Evolutionary conservation across 1,140 invertebrate species (phyloP), one percentile per base, ranked within the genome.

Genomic region (Rhagoletis zephyria): DNA sequence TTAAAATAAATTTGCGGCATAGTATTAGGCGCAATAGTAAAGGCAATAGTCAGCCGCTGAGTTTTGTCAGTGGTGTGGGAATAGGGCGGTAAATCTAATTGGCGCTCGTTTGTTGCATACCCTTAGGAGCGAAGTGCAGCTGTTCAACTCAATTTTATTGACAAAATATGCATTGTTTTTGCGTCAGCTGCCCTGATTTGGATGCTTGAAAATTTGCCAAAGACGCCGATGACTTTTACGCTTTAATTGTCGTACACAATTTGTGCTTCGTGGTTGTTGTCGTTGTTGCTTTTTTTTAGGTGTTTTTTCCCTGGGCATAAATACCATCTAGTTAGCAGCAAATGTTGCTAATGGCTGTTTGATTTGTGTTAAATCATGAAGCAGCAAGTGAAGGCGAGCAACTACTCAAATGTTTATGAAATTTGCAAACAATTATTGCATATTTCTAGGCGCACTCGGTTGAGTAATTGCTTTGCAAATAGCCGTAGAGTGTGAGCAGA

Each of bases 331-430:
- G 70, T 42, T 16, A 14, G 67, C n/a, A 81, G 48, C 74, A 59
- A 12, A 6, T 81, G 74, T 59, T 12, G 4, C n/a, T 81, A 81
- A 81, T 81, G 51, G n/a, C 6, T 10, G 2, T 81, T 56, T 81
- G 74, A 81, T 81, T 56, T 51, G 48, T 81, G 74, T 81, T 56
- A 81, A 81, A 51, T 81, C n/a, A 81, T 19, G 64, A 3, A 67
- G 40, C 61, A 63, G 4, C 12, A 30, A 30, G 30, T 30, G 30
- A 30, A 30, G 30, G 30, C 30, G 30, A 30, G 61, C 61, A 63
- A 14, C 61, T 63, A 14, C n/a, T 63, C 12, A 4, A 63, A 12
- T 12, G 12, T 7, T 63, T 63, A 63, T 63, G 12, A 63, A 63
- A 63, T 63, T 63, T 63, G 16, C 12, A 63, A 67, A 40, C 10